Conservation (phyloP, 2,113 vertebrate species). For the Euleptes europaea region DNA sequence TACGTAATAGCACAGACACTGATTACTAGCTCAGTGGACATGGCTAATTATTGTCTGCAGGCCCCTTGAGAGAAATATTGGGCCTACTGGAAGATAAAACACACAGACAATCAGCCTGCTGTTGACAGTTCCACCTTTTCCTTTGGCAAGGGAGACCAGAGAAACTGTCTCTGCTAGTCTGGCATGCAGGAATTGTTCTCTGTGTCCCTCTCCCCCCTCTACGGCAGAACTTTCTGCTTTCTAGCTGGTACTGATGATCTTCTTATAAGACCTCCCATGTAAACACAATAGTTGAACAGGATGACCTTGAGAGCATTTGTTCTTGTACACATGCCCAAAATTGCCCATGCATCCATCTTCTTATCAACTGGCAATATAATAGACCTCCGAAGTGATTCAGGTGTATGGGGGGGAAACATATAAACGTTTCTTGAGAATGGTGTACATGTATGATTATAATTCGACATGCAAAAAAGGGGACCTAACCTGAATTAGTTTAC, state of each 20-base stretch:
- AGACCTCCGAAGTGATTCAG: background rate
- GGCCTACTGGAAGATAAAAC: background rate
- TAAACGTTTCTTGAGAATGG: background rate
- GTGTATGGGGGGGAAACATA: background rate
- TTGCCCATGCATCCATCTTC: background rate
- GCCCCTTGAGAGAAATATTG: background rate
- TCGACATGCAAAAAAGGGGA: background rate
- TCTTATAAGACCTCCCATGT: background rate
- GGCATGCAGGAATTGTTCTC: no score
- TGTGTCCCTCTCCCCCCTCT: no score
- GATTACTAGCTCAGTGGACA: background rate
- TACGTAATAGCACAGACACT: background rate
- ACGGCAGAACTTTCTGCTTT: no score
- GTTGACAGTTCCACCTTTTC: background rate
- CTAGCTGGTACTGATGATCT: background rate
- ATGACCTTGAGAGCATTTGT: background rate
- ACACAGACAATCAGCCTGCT: background rate
- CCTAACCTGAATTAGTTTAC: background rate
- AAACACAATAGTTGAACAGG: background rate
- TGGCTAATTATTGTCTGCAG: background rate
- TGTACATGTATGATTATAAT: background rate
- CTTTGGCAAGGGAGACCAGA: background rate
- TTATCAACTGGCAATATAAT: background rate
- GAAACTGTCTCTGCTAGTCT: no score
- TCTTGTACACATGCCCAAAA: background rate